Evolutionary conservation across 2,888 invertebrate species (phyloP).

Genomic region (Callyntrura sp.): DNA sequence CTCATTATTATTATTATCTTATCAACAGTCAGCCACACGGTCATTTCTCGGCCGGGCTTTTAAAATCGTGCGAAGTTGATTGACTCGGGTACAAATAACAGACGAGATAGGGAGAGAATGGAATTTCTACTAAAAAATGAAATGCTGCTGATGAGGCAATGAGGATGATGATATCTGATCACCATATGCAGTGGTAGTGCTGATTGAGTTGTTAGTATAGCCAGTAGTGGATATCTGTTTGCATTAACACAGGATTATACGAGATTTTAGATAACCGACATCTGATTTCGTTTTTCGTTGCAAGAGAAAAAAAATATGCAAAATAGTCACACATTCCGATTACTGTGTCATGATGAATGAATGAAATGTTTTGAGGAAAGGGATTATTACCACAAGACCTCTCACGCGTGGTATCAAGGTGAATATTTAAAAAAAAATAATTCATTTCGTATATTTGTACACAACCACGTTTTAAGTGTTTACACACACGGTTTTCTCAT

Average conservation of each 20-base stretch:
- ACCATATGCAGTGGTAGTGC: not conserved
- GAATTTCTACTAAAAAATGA: not conserved
- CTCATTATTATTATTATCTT: conserved; percentile 8
- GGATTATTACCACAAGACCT: not conserved
- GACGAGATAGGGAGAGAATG: not conserved
- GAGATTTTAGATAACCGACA: conserved; percentile 38
- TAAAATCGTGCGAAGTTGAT: conserved; percentile 37
- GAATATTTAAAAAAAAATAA: not conserved
- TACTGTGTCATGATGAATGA: conserved; percentile 20
- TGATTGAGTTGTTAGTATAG: conserved; percentile 36
- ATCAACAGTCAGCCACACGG: conserved; percentile 24
- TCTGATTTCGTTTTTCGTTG: not conserved
- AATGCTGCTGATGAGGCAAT: not conserved
- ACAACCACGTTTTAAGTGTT: too few species aligned
- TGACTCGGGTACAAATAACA: not conserved
- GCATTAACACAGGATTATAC: not conserved
- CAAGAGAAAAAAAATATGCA: not conserved
- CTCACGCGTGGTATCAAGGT: not conserved
- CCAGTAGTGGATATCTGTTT: not conserved
- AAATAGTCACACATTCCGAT: conserved; percentile 8
- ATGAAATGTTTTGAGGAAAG: conserved; percentile 2
- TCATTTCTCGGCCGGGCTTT: not conserved
- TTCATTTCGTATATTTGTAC: not conserved
- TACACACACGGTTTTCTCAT: not conserved
- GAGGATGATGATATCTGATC: conserved; percentile 13